Evolutionary conservation across 2,113 vertebrate species (phyloP), one percentile per base, ranked within the genome.

Genomic region (Zeus faber): DNA sequence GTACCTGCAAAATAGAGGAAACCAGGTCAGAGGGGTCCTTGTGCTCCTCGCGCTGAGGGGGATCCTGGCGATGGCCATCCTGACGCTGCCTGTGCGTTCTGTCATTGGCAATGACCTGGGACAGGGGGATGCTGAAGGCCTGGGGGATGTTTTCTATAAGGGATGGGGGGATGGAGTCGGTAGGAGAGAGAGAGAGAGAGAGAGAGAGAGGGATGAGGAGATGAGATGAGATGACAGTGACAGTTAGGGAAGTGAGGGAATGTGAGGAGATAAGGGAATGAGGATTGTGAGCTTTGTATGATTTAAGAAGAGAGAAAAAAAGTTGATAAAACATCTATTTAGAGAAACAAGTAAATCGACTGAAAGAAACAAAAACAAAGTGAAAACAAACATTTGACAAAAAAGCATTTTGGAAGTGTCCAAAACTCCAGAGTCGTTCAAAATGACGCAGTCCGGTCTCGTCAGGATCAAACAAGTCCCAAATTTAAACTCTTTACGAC

Each of bases 101-200:
- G 78, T 98, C 94, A 35, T 98, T 98, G 2, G 90, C 90, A 25
- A 98, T 98, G 76, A 97, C 95, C 83, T 96, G 95, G 41, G 93
- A 95, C 66, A 98, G 87, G 5, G 92, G 84, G 84, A 96, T 93
- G 67, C 92, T 93, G 83, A 98, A 98, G 39, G 94, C 93, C 82
- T 96, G 94, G 11, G 94, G 91, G 72, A 89, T 65, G 58, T 90
- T 92, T 79, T 98, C 95, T 98, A 85, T 10, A 6, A 20, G 9
- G 31, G 2, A 48, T 8, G 13, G 37, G 14, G n/a, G 9, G 18
- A 2, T 0, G 6, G 6, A 3, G 6, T n/a, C n/a, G n/a, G n/a
- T n/a, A n/a, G n/a, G n/a, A n/a, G n/a, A n/a, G n/a, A n/a, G n/a
- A n/a, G n/a, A n/a, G n/a, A n/a, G n/a, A n/a, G n/a, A n/a, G n/a